Evolutionary conservation across 2,797 vertebrate species (phyloP), one percentile per base, ranked within the genome.

Genomic region (Pterois miles): DNA sequence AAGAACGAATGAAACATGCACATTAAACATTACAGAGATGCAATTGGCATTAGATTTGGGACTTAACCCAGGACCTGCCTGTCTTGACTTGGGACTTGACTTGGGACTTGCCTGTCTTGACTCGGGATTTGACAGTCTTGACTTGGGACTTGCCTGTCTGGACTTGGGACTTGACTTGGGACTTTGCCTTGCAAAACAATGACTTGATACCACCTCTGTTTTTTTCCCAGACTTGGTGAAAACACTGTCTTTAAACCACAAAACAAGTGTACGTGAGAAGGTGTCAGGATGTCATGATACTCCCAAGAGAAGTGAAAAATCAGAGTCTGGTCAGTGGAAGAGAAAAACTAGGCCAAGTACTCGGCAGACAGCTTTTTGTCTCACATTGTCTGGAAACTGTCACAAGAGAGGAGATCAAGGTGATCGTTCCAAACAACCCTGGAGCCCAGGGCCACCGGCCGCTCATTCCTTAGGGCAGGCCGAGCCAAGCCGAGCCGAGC

Each of bases 361-460:
- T 82, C 33, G 1, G 62, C 66, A 71, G 69, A 78, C 46, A 73
- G 52, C 54, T 71, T 80, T 86, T 72, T 84, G 64, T 80, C 65
- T 86, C 50, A 14, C 43, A 67, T 76, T 81, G 88, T 90, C 87
- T 89, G 86, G 86, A 90, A 90, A 80, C 50, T 82, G 83, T 93
- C 90, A 89, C 65, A 56, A 71, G 65, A 86, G 75, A 67, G 11
- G 67, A 90, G 86, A 86, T 93, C 85, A 86, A 92, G 85, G 87
- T 88, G 77, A 82, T 76, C 80, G 38, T 71, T 88, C 77, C 76
- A 83, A 85, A 88, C 87, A 89, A 76, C 75, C 52, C 58, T 23
- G 65, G 57, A 79, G 78, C 73, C 65, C 23, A 9, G 53, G 71
- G 69, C 71, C 62, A 56, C 43, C 60, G 80, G 74, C 72, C 22